These are phyloP conservation scores for Glyphotaelius pellucidus DNA, from an alignment of 2,888 invertebrate genomes.

Conservation along the genomic window DNA sequence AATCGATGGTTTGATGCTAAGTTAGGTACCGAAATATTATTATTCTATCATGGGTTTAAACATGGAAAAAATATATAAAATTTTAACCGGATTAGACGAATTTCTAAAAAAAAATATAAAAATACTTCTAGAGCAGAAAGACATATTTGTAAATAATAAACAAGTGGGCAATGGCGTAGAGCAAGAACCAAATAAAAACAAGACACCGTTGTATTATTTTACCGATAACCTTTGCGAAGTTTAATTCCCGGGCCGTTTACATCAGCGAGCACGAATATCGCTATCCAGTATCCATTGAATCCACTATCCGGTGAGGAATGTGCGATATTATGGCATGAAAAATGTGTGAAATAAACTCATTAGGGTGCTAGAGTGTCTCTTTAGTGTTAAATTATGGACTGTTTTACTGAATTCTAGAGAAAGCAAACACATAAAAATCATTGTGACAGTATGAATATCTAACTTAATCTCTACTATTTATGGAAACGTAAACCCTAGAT, in stretches of 20 bases:
- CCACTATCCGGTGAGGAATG: background rate
- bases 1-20: background rate
- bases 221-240: background rate
- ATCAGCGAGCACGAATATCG: background rate
- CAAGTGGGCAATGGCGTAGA: background rate
- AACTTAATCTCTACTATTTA: background rate
- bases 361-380: background rate
- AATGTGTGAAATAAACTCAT: conserved; percentile 22
- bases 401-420: background rate
- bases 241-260: background rate
- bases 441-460: background rate
- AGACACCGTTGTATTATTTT: background rate
- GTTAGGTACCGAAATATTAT: background rate
- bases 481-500: background rate
- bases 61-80: too few species aligned
- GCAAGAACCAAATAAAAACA: background rate
- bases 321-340: background rate
- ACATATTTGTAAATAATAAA: background rate
- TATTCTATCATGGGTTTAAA: too few species aligned
- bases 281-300: background rate
- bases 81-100: too few species aligned
- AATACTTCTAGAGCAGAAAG: background rate
- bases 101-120: background rate
- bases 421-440: background rate
- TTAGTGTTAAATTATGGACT: background rate